phyloP scores from a whole-genome alignment of 2,113 vertebrate genomes.

The Xyliphius kryptos region DNA sequence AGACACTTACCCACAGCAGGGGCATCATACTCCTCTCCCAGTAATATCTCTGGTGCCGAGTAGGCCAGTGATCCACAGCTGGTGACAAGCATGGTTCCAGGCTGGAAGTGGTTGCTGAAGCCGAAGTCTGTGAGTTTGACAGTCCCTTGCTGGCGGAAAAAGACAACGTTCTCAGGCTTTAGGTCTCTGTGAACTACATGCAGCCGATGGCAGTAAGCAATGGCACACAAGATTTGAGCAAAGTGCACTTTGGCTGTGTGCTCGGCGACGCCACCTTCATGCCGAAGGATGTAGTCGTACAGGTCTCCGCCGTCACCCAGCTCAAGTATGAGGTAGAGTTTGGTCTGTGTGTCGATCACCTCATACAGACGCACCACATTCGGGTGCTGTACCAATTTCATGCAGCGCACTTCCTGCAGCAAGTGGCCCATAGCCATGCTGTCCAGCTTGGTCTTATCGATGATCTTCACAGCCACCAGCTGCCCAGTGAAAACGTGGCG shows the following conservation, averaged over 20 bases:
- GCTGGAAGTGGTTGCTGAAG: constrained; percentile 83
- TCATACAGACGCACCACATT: constrained; percentile 84
- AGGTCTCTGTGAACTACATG: constrained; percentile 84
- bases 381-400: constrained; percentile 84
- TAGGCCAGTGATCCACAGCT: constrained; percentile 83
- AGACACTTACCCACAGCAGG: constrained; percentile 75
- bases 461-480: constrained; percentile 82
- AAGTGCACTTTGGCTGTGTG: constrained; percentile 74
- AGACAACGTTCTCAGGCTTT: constrained; percentile 85
- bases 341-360: constrained; percentile 81
- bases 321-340: constrained; percentile 85
- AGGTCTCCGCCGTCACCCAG: constrained; percentile 81
- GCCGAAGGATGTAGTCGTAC: constrained; percentile 82
- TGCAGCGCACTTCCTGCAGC: constrained; percentile 82
- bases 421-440: constrained; percentile 72
- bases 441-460: constrained; percentile 80
- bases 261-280: constrained; percentile 74
- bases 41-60: constrained; percentile 79
- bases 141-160: constrained; percentile 77
- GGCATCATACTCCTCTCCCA: constrained; percentile 81
- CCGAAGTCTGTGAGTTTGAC: constrained; percentile 86
- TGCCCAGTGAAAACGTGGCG: constrained; percentile 77
- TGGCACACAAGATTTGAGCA: constrained; percentile 76
- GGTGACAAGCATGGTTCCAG: constrained; percentile 78
- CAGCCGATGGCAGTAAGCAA: constrained; percentile 80